phyloP scores from a whole-genome alignment of 2,113 vertebrate genomes.

The Macrotus californicus region DNA sequence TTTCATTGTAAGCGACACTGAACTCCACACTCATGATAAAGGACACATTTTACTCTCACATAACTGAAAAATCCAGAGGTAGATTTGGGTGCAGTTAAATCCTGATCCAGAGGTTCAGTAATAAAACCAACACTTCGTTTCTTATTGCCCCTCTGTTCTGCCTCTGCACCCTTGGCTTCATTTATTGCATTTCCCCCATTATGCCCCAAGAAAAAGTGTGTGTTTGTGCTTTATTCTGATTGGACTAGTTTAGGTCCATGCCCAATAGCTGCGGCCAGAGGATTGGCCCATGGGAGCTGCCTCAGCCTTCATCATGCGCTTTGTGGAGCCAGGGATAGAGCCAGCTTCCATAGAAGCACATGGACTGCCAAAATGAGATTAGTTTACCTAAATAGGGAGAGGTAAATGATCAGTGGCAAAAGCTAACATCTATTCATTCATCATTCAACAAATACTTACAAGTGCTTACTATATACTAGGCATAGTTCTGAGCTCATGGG shows the following conservation, averaged over 20 bases:
- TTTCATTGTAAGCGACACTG: neutral
- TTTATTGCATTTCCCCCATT: neutral
- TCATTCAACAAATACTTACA: neutral
- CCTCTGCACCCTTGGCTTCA: neutral
- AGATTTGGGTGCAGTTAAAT: neutral
- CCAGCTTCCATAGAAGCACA: neutral
- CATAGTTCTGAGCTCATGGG: neutral
- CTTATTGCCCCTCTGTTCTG: neutral
- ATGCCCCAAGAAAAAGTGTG: neutral
- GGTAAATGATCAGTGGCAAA: neutral
- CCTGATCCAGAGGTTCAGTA: neutral
- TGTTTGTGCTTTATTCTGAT: neutral
- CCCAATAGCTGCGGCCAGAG: neutral
- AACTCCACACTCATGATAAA: neutral
- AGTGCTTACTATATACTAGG: neutral
- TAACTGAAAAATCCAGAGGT: neutral
- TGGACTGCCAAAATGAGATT: neutral
- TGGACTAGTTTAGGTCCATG: neutral
- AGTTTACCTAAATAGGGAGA: neutral
- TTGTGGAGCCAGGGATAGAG: neutral
- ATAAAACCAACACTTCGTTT: neutral
- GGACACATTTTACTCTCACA: neutral
- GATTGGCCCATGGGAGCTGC: neutral
- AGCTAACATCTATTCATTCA: neutral
- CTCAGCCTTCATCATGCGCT: neutral